phyloP scores from a whole-genome alignment of 1,140 invertebrate genomes.

The Lycorma delicatula region DNA sequence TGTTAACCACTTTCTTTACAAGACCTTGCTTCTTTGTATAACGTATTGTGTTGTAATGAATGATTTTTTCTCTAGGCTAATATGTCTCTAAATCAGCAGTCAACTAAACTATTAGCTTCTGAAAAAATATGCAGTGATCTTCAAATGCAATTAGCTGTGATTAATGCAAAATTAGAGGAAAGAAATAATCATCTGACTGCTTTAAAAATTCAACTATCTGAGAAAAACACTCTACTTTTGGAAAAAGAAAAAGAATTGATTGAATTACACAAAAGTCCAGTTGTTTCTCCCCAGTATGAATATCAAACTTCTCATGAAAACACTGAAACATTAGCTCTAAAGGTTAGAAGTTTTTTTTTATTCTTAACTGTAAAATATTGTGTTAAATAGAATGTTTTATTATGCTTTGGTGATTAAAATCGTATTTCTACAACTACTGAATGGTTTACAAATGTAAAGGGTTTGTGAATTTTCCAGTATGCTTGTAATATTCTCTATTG shows the following conservation, averaged over 20 bases:
- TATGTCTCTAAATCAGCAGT: slow-evolving; percentile 11
- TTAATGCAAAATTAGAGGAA: background rate
- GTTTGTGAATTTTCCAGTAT: no score
- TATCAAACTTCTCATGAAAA: slow-evolving; percentile 9
- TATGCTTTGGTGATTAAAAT: no score
- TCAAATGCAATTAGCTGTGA: background rate
- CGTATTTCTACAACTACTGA: no score
- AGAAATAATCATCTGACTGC: slow-evolving; percentile 27
- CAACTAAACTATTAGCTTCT: slow-evolving; percentile 15
- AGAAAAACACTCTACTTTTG: slow-evolving; percentile 30
- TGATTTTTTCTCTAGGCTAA: no score
- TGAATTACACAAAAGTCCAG: slow-evolving; percentile 26
- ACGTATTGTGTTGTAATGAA: no score
- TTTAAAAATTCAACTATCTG: slow-evolving; percentile 25
- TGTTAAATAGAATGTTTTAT: no score
- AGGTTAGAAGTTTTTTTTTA: slow-evolving; percentile 9
- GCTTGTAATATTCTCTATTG: no score
- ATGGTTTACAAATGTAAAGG: no score
- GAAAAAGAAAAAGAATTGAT: slow-evolving; percentile 34
- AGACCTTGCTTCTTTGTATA: no score
- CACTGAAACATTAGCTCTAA: slow-evolving; percentile 18
- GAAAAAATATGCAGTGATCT: slow-evolving; percentile 18
- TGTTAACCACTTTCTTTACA: no score
- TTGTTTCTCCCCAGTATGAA: no score
- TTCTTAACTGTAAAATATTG: background rate